Conservation (phyloP, 2,113 vertebrate genomes). For the Paraplagusia blochii region DNA sequence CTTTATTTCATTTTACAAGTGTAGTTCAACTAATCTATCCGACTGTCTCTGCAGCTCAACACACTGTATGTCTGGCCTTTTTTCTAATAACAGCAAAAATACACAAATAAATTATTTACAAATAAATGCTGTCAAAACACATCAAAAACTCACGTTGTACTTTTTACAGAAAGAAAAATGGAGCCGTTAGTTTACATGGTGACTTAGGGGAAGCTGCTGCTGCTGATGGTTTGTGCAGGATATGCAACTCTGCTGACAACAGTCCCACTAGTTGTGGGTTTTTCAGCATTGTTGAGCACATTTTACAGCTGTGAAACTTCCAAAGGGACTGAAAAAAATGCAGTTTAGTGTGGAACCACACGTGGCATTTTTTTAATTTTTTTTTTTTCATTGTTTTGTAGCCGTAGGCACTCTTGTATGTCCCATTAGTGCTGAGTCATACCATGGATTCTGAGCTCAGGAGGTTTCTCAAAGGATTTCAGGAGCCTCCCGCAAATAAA, state of each 20-base stretch:
- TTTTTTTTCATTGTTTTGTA: constrained; percentile 1
- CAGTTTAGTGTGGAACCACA: background rate
- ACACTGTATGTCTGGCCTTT: too few species aligned
- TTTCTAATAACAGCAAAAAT: too few species aligned
- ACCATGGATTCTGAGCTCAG: constrained; percentile 36
- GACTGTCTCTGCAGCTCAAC: too few species aligned
- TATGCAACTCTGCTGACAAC: background rate
- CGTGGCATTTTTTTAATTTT: background rate
- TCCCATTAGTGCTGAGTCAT: constrained; percentile 35
- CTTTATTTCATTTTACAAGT: too few species aligned
- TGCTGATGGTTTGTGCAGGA: background rate
- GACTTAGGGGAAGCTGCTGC: background rate
- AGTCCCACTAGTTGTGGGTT: background rate
- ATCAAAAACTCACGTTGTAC: too few species aligned
- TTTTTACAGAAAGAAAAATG: too few species aligned
- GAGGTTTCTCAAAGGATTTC: constrained; percentile 32
- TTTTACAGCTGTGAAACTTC: background rate
- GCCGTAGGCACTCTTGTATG: background rate
- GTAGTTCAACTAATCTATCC: too few species aligned
- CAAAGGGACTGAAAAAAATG: background rate
- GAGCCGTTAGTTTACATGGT: too few species aligned
- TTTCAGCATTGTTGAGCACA: background rate
- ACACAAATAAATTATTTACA: too few species aligned
- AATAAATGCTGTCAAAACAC: too few species aligned
- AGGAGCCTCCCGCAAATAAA: constrained; percentile 8